Evolutionary conservation across 2,888 invertebrate genomes (phyloP).

Genomic region (Spisula solida): DNA sequence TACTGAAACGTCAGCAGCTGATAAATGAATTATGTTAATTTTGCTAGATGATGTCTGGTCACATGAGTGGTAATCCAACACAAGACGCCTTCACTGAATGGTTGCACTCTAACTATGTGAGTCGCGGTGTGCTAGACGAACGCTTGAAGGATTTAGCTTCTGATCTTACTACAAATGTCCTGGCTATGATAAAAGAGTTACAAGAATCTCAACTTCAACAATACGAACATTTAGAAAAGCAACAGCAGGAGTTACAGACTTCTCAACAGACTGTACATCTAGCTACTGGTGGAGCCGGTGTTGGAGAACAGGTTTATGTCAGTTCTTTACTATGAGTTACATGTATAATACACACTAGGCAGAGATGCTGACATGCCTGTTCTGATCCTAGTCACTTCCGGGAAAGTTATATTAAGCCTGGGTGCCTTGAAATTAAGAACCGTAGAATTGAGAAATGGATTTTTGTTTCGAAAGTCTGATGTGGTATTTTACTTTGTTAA

Average conservation of each 20-base stretch:
- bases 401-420: no score
- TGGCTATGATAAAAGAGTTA: slow-evolving; percentile 68
- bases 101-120: slow-evolving; percentile 79
- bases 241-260: slow-evolving; percentile 20
- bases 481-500: no score
- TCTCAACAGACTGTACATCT: slow-evolving; percentile 43
- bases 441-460: no score
- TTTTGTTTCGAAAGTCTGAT: no score
- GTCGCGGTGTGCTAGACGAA: slow-evolving; percentile 75
- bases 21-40: neutral
- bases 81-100: slow-evolving; percentile 74
- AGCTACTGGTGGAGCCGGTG: slow-evolving; percentile 50
- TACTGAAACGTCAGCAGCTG: no score
- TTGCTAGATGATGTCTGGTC: slow-evolving; percentile 74
- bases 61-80: slow-evolving; percentile 69
- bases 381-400: no score
- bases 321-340: slow-evolving; percentile 20
- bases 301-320: slow-evolving; percentile 70
- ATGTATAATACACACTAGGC: neutral
- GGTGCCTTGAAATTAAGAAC: no score
- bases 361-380: no score
- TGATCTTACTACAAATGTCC: slow-evolving; percentile 75
- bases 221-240: slow-evolving; percentile 36
- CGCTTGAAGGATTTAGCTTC: slow-evolving; percentile 74
- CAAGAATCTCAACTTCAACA: slow-evolving; percentile 47